Evolutionary conservation across 2,888 invertebrate genomes (phyloP), one percentile per base, ranked within the genome.

Genomic region (Scaptomyza flava): DNA sequence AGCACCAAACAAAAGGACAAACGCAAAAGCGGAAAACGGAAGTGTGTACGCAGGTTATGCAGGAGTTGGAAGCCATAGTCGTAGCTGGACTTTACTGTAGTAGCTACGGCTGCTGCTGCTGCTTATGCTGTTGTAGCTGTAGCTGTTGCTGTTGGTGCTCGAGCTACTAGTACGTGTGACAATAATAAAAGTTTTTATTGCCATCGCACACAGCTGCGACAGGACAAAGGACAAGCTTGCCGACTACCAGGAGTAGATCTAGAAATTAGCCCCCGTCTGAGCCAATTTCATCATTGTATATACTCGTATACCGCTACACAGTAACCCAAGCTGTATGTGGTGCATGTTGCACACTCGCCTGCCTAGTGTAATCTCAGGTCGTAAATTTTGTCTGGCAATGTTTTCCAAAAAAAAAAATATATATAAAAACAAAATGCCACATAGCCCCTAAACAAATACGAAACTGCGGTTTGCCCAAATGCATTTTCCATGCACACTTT

Each of bases 161-260:
- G 50, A 64, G 42, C 51, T 63, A 47, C 62, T 61, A 84, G 71
- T 84, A 82, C 87, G 87, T 88, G 87, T 87, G 89, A 89, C 87
- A 87, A 87, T 84, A 89, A 87, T 88, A 89, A 89, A 87, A 88
- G 84, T 87, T 87, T 87, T 87, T 87, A 87, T 87, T 87, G 87
- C 89, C 75, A 58, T 71, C 72, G 70, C 79, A 79, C 74, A 84
- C 84, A 84, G 87, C 81, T 87, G 84, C 72, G 79, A 63, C 83
- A 60, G 59, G 14, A 43, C 31, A 34, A 50, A 34, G 57, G 3
- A 14, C 36, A 9, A 33, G 58, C 11, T 3, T 7, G 30, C 48
- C 17, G 17, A 48, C 54, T 47, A 68, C 59, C 61, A 43, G 41
- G 63, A 66, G 73, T 76, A 72, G 75, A 76, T 75, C 73, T 67